These are phyloP conservation scores for Fregata magnificens DNA, from an alignment of 2,113 vertebrate species.

Conservation along the genomic window DNA sequence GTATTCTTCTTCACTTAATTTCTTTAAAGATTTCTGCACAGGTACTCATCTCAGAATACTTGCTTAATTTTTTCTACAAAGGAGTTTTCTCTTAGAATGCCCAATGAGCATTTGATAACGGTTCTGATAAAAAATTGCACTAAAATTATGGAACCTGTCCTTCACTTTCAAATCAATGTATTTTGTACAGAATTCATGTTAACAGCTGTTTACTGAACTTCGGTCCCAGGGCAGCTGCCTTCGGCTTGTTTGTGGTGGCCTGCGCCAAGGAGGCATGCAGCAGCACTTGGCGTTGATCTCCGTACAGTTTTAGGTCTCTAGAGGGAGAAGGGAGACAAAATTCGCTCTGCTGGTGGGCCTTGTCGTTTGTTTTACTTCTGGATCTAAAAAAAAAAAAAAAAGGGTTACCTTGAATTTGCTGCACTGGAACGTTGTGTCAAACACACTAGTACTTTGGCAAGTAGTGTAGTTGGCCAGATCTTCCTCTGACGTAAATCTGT, in stretches of 20 bases:
- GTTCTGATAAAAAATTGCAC: neutral
- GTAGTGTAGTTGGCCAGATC: neutral
- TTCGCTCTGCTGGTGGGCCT: neutral
- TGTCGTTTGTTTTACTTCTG: neutral
- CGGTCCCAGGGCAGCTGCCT: neutral
- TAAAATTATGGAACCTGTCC: neutral
- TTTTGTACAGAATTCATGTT: neutral
- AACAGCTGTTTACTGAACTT: neutral
- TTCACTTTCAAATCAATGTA: accelerated
- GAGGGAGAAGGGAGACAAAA: neutral
- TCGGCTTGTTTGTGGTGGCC: accelerated
- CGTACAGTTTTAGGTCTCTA: neutral
- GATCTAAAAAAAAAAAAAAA: no score
- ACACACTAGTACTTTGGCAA: neutral
- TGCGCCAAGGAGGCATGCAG: neutral
- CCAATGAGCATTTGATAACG: neutral
- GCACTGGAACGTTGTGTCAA: neutral
- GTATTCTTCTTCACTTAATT: neutral
- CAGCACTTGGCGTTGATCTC: neutral
- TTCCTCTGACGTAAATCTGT: neutral
- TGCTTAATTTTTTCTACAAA: neutral
- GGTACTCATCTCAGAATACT: neutral
- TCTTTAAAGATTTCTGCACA: neutral
- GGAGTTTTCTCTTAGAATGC: neutral
- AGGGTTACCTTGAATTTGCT: neutral